Base-by-base conservation (phyloP, 2,797 vertebrate genomes). In the Rhinoraja longicauda region DNA sequence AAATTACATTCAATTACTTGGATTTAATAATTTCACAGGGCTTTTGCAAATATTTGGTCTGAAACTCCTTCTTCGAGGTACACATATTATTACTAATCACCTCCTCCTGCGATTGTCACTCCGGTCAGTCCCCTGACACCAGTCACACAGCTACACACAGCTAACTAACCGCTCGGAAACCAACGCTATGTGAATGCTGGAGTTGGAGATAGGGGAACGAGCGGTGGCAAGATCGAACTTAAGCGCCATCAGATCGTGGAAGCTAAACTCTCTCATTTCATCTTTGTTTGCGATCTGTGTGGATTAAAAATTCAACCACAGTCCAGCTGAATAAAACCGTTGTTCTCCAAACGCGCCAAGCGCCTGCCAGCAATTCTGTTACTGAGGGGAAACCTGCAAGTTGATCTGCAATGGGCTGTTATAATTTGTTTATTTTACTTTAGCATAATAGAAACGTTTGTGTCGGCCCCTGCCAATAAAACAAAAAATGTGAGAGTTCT, bases 391-490 rank as follows among this genome's bases (percentile, higher is more conserved):
- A 97, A 94, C 96, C 96, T 95, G 95, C 96, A 96, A 96, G 97
- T 95, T 96, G 96, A 96, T 97, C 96, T 97, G 96, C 95, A 97
- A 97, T 97, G 97, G 95, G 94, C 97, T 96, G 97, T 96, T 94
- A 94, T 95, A 95, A 95, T 96, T 96, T 98, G 97, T 98, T 98
- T 97, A 97, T 97, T 97, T 96, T 97, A 97, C 97, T 97, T 97
- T 97, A 97, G 96, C 96, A 97, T 96, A 97, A 96, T 97, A 96
- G 96, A 96, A 96, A 95, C 96, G 96, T 97, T 97, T 98, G 97
- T 98, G 97, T 95, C 94, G 95, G 95, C 94, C 93, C 94, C 94
- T 95, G 93, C 57, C 94, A 94, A 29, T 88, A 93, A 39, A 75
- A 67, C 10, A 67, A 36, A 93, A 93, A 93, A n/a, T 64, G 29